Conservation (phyloP, 2,797 vertebrate species). For the Spinus olivaceus region DNA sequence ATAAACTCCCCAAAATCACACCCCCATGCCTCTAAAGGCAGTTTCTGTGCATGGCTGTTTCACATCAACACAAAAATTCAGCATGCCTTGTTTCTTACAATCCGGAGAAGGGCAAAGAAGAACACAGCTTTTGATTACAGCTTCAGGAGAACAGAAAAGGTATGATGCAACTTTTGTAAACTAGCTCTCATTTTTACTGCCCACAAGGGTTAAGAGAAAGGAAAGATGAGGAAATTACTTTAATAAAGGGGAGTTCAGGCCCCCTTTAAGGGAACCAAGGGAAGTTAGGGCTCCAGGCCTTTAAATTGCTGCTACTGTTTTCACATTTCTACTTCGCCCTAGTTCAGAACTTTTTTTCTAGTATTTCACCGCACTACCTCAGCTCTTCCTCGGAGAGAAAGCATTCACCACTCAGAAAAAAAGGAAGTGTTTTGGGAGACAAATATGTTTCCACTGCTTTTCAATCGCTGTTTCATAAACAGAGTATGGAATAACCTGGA, state of each 20-base stretch:
- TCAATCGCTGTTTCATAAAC: fast-evolving
- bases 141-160: neutral
- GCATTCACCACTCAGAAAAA: neutral
- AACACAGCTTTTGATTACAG: neutral
- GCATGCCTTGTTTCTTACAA: neutral
- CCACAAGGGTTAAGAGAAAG: neutral
- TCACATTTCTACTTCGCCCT: neutral
- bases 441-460: neutral
- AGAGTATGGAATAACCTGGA: fast-evolving
- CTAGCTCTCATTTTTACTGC: neutral
- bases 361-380: neutral
- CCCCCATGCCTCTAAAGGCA: neutral
- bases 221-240: neutral
- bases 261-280: neutral
- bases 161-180: neutral
- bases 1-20: neutral
- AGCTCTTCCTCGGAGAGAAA: neutral
- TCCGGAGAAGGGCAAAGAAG: neutral
- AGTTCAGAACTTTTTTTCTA: neutral
- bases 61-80: neutral
- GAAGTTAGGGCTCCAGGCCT: neutral
- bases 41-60: neutral
- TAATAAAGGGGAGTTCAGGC: neutral
- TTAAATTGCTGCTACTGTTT: neutral
- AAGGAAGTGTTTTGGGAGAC: neutral